phyloP scores from a whole-genome alignment of 2,113 vertebrate species.

The Oreocharis arfaki region DNA sequence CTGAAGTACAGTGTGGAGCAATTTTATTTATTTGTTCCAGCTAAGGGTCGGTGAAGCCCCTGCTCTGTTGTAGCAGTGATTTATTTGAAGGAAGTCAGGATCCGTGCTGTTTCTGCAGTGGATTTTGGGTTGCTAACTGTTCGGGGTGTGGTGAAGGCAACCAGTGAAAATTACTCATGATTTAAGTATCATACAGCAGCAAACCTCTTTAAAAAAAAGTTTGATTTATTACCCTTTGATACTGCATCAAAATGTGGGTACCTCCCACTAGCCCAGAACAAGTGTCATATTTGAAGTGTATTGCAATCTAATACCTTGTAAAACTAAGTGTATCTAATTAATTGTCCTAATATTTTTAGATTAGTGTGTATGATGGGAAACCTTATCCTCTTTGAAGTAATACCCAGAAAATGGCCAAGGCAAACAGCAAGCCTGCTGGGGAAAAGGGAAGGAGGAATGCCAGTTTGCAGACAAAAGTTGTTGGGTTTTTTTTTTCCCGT shows the following conservation, averaged over 20 bases:
- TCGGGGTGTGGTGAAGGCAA: background rate
- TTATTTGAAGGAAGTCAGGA: background rate
- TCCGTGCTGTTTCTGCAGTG: background rate
- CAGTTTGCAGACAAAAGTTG: constrained; percentile 71
- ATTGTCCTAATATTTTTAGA: constrained; percentile 78
- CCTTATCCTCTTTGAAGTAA: constrained; percentile 81
- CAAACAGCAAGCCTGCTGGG: constrained; percentile 34
- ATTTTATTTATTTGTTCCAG: background rate
- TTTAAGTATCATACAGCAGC: background rate
- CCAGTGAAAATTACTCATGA: background rate
- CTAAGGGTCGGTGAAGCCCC: background rate
- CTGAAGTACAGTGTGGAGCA: background rate
- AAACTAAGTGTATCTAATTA: constrained; percentile 90
- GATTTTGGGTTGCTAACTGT: background rate
- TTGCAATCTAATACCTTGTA: constrained; percentile 77
- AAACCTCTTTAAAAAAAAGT: background rate
- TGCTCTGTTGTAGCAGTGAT: background rate
- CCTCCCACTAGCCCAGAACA: constrained; percentile 13
- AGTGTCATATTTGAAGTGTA: constrained; percentile 76
- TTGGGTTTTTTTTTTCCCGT: constrained; percentile 14
- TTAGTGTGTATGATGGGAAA: constrained; percentile 76
- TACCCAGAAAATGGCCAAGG: constrained; percentile 74
- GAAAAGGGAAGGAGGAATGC: constrained; percentile 50
- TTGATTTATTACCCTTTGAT: constrained; percentile 53
- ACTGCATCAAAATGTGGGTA: constrained; percentile 36